Evolutionary conservation across 1,140 invertebrate genomes (phyloP).

Genomic region (Penaeus japonicus): DNA sequence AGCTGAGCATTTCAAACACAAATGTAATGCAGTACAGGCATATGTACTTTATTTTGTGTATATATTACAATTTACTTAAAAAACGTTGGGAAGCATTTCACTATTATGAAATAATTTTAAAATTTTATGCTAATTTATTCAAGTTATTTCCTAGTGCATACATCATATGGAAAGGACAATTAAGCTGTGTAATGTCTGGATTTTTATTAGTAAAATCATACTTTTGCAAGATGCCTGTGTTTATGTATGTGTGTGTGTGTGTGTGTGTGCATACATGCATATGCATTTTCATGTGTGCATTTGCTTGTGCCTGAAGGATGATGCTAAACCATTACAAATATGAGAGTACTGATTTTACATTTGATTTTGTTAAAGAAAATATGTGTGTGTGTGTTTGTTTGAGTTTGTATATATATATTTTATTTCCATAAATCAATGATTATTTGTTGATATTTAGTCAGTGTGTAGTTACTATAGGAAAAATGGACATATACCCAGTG

Average conservation of each 20-base stretch:
- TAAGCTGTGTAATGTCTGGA: too few species aligned
- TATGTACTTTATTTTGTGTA: too few species aligned
- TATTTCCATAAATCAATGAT: not conserved
- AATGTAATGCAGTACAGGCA: too few species aligned
- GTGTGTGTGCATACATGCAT: not conserved
- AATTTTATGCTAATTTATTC: too few species aligned
- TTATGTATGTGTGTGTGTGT: conserved; percentile 20
- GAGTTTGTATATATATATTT: conserved; percentile 15
- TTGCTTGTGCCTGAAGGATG: not conserved
- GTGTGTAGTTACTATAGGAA: not conserved
- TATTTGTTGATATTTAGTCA: not conserved
- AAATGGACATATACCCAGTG: not conserved
- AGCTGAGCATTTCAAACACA: too few species aligned
- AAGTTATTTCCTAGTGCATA: too few species aligned
- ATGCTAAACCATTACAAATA: too few species aligned
- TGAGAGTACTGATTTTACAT: too few species aligned
- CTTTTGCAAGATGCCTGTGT: not conserved
- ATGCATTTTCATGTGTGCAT: not conserved
- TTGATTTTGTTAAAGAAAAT: not conserved
- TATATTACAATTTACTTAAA: too few species aligned
- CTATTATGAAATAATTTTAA: too few species aligned
- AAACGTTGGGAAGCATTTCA: too few species aligned
- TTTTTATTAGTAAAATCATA: too few species aligned
- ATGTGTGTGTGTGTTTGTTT: not conserved
- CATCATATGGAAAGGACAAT: not conserved